phyloP scores from a whole-genome alignment of 1,140 invertebrate species.

The Telenomus remus region DNA sequence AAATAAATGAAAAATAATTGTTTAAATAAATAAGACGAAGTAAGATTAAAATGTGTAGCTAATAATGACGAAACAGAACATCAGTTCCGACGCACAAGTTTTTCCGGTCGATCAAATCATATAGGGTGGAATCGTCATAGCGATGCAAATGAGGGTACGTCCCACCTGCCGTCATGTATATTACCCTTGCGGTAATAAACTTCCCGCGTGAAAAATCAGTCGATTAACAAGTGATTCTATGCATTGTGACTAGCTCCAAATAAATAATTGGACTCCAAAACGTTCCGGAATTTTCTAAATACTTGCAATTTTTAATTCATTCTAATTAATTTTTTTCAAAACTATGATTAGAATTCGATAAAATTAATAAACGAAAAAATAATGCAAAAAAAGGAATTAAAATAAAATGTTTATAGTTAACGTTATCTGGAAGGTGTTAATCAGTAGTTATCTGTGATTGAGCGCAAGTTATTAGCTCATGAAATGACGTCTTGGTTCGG shows the following conservation, averaged over 20 bases:
- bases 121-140: background rate
- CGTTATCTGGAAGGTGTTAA: slow-evolving; percentile 33
- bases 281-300: background rate
- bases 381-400: no score
- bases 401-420: slow-evolving; percentile 22
- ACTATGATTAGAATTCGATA: no score
- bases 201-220: slow-evolving; percentile 12
- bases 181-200: background rate
- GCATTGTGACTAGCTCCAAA: background rate
- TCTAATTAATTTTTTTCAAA: no score
- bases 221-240: slow-evolving; percentile 16
- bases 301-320: no score
- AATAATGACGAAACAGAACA: no score
- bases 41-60: no score
- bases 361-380: no score
- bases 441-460: slow-evolving; percentile 36
- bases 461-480: slow-evolving; percentile 26
- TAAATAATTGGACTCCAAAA: background rate
- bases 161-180: background rate
- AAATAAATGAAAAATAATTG: no score
- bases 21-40: no score
- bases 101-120: background rate
- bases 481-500: slow-evolving; percentile 52
- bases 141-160: slow-evolving; percentile 4
- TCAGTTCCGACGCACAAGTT: background rate